Evolutionary conservation across 2,797 vertebrate genomes (phyloP).

Genomic region (Sebastes matsubarae): DNA sequence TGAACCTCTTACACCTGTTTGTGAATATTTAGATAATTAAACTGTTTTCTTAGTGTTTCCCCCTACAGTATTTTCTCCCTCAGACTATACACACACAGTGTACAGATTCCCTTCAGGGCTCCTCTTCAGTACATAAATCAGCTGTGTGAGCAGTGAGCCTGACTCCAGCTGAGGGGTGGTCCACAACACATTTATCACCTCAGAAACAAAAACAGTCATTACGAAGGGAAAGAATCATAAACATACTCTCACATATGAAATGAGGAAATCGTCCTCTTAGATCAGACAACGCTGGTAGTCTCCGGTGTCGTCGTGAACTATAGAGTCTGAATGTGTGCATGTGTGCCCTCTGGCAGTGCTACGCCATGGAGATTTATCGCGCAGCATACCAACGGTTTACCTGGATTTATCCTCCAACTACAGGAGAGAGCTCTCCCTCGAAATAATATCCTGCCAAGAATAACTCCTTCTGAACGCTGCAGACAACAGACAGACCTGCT

Average conservation of each 20-base stretch:
- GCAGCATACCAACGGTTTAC: slow-evolving; percentile 74
- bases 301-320: slow-evolving; percentile 42
- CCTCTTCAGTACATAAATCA: slow-evolving; percentile 47
- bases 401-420: slow-evolving; percentile 76
- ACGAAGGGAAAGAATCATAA: slow-evolving; percentile 48
- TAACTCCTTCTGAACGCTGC: slow-evolving; percentile 68
- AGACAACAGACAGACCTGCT: slow-evolving; percentile 50
- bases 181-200: slow-evolving; percentile 51
- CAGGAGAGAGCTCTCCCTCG: slow-evolving; percentile 61
- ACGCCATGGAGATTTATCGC: slow-evolving; percentile 59
- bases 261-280: slow-evolving; percentile 16
- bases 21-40: neutral
- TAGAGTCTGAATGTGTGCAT: slow-evolving; percentile 40
- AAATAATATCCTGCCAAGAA: slow-evolving; percentile 79
- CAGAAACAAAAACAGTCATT: slow-evolving; percentile 58
- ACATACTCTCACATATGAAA: slow-evolving; percentile 32
- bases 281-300: slow-evolving; percentile 18
- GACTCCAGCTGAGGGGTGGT: slow-evolving; percentile 50
- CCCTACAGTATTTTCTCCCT: neutral
- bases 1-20: neutral
- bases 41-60: neutral
- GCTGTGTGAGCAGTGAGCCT: slow-evolving; percentile 36
- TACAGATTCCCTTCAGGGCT: slow-evolving; percentile 23
- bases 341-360: slow-evolving; percentile 63
- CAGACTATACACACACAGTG: neutral